A percentile compares a stretch with the other conserved stretches of the same genome.
Conservation (phyloP, 2,797 vertebrate species). For the Antennarius maculatus region DNA sequence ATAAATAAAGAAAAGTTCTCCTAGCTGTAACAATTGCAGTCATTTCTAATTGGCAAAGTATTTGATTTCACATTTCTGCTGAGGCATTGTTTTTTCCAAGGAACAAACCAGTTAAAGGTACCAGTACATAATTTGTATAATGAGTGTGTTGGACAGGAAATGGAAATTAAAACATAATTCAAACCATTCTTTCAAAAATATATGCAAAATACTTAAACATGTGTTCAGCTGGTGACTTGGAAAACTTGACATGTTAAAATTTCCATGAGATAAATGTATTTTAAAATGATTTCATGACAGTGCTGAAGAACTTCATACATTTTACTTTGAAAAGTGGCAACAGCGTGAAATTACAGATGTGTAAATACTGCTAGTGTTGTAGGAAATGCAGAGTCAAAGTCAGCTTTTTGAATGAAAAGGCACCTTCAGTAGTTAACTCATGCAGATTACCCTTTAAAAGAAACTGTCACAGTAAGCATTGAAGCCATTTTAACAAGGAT, state of each 20-base stretch:
- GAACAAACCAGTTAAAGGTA: constrained; percentile 44
- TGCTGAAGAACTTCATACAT: constrained; percentile 12
- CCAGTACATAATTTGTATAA: constrained; percentile 27
- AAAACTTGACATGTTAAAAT: constrained; percentile 17
- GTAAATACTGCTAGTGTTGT: constrained; percentile 47
- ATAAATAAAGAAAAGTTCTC: constrained; percentile 72
- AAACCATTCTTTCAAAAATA: constrained; percentile 24
- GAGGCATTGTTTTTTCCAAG: constrained; percentile 45
- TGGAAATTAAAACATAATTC: constrained; percentile 16
- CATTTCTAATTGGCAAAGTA: constrained; percentile 44
- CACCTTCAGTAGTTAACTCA: constrained; percentile 70
- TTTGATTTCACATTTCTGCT: constrained; percentile 68
- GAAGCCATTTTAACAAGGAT: constrained; percentile 9
- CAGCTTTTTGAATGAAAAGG: constrained; percentile 67
- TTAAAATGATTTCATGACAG: constrained; percentile 12
- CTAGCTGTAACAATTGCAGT: constrained; percentile 51
- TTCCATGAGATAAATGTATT: constrained; percentile 14
- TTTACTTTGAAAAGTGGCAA: constrained; percentile 56
- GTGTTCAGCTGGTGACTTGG: constrained; percentile 23
- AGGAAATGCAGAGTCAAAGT: constrained; percentile 32
- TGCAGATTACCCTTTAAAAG: constrained; percentile 27
- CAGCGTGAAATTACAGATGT: constrained; percentile 57
- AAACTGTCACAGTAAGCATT: constrained; percentile 49
- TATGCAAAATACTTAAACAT: constrained; percentile 11
- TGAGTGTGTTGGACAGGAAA: constrained; percentile 30